A percentile compares a stretch with the other conserved stretches of the same genome.
phyloP scores from a whole-genome alignment of 2,113 vertebrate genomes.

The Trichechus manatus region DNA sequence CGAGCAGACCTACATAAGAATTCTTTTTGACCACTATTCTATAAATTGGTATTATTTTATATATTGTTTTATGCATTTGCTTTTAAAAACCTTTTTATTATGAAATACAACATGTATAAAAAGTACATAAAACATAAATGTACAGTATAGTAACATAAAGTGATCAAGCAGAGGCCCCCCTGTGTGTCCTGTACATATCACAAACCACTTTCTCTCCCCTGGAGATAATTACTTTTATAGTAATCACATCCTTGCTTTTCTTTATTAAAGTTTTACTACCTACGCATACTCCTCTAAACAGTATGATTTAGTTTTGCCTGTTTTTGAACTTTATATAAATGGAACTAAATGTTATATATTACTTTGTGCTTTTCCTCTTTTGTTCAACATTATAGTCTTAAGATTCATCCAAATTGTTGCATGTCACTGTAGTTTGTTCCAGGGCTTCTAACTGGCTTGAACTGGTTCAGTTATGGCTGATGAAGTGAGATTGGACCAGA shows the following conservation, averaged over 20 bases:
- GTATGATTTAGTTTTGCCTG: neutral
- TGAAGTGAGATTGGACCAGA: no score
- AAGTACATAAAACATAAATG: neutral
- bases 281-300: neutral
- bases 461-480: no score
- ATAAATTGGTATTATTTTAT: neutral
- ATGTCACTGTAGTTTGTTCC: neutral
- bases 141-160: neutral
- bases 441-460: no score
- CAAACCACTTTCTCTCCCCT: neutral
- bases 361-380: neutral
- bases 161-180: neutral
- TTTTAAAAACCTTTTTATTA: neutral
- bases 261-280: neutral
- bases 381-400: neutral
- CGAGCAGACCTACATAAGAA: neutral
- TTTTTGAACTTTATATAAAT: neutral
- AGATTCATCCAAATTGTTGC: neutral
- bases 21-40: neutral
- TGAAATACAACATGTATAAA: neutral
- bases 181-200: neutral
- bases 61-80: neutral
- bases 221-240: neutral
- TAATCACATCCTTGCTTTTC: neutral
- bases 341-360: neutral